These are phyloP conservation scores for Iphiclides podalirius DNA, from an alignment of 2,888 invertebrate species.

Conservation along the genomic window DNA sequence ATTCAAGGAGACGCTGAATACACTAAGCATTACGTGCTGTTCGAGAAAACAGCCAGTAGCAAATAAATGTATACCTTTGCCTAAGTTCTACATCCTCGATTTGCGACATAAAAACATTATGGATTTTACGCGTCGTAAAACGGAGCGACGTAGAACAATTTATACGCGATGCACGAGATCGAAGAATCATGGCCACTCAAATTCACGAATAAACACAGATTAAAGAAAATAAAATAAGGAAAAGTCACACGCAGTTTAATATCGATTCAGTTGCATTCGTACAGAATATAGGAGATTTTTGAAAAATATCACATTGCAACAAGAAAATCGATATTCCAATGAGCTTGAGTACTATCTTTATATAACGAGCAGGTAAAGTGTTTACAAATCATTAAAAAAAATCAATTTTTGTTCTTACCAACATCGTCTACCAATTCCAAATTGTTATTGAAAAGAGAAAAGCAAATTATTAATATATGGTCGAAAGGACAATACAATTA, in stretches of 20 bases:
- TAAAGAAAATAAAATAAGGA: not conserved
- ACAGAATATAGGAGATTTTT: conserved; percentile 3
- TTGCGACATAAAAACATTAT: no score
- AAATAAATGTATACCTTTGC: no score
- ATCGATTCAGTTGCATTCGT: conserved; percentile 13
- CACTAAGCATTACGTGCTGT: no score
- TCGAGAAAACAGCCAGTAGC: no score
- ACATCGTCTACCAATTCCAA: conserved; percentile 72
- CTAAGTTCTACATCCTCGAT: no score
- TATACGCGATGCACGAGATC: conserved; percentile 1
- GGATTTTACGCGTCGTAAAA: no score
- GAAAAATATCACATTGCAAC: conserved; percentile 1
- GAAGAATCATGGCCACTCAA: conserved; percentile 13
- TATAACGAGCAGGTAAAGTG: conserved; percentile 42
- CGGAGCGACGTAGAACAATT: no score
- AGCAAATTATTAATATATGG: conserved; percentile 50
- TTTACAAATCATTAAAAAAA: conserved; percentile 16
- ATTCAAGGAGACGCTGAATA: no score
- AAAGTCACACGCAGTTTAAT: conserved; percentile 1
- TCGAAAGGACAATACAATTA: not conserved
- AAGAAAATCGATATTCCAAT: conserved; percentile 23
- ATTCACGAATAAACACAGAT: not conserved
- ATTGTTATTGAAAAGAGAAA: conserved; percentile 74
- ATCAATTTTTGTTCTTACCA: conserved; percentile 63
- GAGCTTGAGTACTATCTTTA: conserved; percentile 31